Base-by-base conservation (phyloP, 2,888 invertebrate species). In the Spodoptera littoralis region DNA sequence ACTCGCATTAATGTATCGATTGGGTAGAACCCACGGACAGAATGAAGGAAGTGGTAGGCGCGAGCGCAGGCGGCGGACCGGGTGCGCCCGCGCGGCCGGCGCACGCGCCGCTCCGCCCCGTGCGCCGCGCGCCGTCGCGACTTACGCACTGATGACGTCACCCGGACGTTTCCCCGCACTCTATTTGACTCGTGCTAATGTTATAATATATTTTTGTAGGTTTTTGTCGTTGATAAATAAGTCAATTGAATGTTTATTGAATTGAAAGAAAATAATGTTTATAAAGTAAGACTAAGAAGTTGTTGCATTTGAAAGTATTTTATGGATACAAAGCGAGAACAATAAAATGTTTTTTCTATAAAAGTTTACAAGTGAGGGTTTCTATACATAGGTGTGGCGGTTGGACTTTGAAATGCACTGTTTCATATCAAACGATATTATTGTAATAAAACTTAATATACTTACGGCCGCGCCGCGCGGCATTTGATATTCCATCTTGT, bases 231-330 rank as follows among this genome's bases (percentile, higher is more conserved):
- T 94, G 92, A 92, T 93, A 92, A 89, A 90, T 92, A 92, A 92
- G 94, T 94, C 94, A 94, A 94, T 94, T 94, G 93, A 92, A 93
- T 92, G 92, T 92, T 94, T 92, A 93, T 87, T 91, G 90, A 92
- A 93, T 92, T 91, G 89, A 92, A 90, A 85, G 87, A 90, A 92
- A 91, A 90, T 86, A 91, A 93, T 92, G 92, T 93, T 92, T 92
- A 93, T 92, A 92, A 90, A 89, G 80, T 93, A 93, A 93, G 92
- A 92, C 88, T 93, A 93, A 93, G 92, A 91, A 91, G 92, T 94
- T 94, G 93, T 94, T 94, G 94, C 94, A 94, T 94, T 94, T 94
- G 91, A 93, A 93, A 92, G 94, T 93, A 93, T 93, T 93, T 93
- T 93, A 92, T 91, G 92, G 86, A 93, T 93, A 92, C 92, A 91